phyloP scores from a whole-genome alignment of 1,140 invertebrate species.

The Drusus annulatus region DNA sequence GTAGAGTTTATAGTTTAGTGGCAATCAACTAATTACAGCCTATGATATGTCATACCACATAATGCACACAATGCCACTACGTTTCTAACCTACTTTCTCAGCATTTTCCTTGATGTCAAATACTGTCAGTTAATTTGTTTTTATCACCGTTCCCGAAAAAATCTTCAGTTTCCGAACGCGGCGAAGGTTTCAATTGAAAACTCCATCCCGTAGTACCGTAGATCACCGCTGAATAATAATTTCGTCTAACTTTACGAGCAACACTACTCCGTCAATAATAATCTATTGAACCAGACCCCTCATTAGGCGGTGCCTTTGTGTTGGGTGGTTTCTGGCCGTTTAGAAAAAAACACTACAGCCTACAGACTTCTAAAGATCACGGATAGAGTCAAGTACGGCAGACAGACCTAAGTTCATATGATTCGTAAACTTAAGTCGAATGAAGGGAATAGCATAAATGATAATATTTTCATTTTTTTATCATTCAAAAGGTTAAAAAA shows the following conservation, averaged over 20 bases:
- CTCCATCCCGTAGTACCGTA: constrained; percentile 15
- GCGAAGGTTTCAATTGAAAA: constrained; percentile 23
- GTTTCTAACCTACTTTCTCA: too few species aligned
- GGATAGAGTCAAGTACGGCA: neutral
- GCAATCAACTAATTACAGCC: too few species aligned
- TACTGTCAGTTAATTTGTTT: neutral
- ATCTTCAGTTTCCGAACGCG: neutral
- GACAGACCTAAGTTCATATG: too few species aligned
- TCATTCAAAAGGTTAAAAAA: too few species aligned
- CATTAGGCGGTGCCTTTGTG: constrained; percentile 44
- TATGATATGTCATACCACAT: too few species aligned
- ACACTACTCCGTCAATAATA: constrained; percentile 1
- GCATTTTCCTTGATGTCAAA: too few species aligned
- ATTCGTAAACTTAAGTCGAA: too few species aligned
- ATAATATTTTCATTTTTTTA: too few species aligned
- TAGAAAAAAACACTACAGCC: constrained; percentile 34
- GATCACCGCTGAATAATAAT: constrained; percentile 28
- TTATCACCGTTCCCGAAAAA: neutral
- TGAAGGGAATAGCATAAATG: too few species aligned
- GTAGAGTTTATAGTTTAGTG: too few species aligned
- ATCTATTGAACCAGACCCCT: constrained; percentile 40
- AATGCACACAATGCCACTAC: too few species aligned
- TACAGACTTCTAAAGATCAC: constrained; percentile 23
- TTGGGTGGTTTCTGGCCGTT: neutral
- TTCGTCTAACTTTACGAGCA: constrained; percentile 28